Conservation (phyloP, 2,888 invertebrate species). For the Orthosia incerta region DNA sequence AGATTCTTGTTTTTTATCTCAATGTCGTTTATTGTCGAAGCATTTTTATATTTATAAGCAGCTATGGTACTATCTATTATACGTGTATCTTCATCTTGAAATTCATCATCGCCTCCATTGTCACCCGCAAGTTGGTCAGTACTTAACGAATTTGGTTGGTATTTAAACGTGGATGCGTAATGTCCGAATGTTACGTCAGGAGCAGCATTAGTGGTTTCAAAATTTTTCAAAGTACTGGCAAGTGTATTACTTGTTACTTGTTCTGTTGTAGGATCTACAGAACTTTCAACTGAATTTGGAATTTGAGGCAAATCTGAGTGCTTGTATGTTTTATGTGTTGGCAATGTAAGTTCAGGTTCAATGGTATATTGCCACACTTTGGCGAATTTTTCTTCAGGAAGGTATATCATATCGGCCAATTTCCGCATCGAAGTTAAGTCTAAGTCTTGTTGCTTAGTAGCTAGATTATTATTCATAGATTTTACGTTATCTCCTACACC, state of each 20-base stretch:
- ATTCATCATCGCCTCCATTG: conserved; percentile 59
- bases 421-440: conserved; percentile 53
- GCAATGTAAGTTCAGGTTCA: conserved; percentile 11
- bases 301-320: not conserved
- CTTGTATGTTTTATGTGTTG: not conserved
- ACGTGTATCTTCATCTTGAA: conserved; percentile 66
- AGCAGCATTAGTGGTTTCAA: not conserved
- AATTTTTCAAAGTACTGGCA: conserved; percentile 24
- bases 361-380: conserved; percentile 38
- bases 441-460: conserved; percentile 19
- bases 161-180: not conserved
- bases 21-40: not conserved
- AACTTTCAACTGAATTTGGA: conserved; percentile 13
- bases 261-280: not conserved
- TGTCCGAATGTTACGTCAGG: not conserved
- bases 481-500: conserved; percentile 11
- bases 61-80: conserved; percentile 31
- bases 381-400: conserved; percentile 24
- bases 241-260: not conserved
- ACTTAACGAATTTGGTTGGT: not conserved
- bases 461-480: conserved; percentile 13
- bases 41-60: conserved; percentile 44
- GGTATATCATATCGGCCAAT: conserved; percentile 52
- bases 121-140: conserved; percentile 26
- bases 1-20: conserved; percentile 12